Conservation (phyloP, 35 echinoderm and acorn worm genomes). For the Apostichopus japonicus region DNA sequence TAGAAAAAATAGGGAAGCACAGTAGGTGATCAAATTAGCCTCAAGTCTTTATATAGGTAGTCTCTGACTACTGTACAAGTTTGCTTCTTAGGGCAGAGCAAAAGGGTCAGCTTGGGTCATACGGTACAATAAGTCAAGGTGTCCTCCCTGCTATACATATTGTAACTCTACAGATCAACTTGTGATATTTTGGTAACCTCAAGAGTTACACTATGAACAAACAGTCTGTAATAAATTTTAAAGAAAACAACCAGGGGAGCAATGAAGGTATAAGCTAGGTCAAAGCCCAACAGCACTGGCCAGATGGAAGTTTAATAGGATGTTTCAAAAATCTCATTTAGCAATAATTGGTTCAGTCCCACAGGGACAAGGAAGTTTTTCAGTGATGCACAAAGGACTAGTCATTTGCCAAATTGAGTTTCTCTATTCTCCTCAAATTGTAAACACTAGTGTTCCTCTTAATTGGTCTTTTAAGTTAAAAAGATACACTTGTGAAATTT, state of each 20-base stretch:
- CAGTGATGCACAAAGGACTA: no score
- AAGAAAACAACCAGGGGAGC: background rate
- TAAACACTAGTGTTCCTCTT: no score
- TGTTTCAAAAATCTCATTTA: no score
- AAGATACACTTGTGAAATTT: no score
- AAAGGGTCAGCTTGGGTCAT: conserved; percentile 20
- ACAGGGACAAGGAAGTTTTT: no score
- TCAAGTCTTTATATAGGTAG: conserved; percentile 8
- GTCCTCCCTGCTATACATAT: background rate
- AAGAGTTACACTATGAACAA: background rate
- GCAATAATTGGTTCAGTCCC: no score
- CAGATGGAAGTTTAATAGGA: background rate
- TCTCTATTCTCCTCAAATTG: no score
- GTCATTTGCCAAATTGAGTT: no score
- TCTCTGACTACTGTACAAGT: background rate
- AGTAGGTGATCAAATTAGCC: conserved; percentile 42
- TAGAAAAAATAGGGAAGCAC: background rate
- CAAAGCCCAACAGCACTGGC: background rate
- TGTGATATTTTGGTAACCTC: background rate
- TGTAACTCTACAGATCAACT: background rate
- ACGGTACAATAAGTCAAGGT: conserved; percentile 29
- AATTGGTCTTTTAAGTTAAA: no score
- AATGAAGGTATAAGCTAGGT: background rate
- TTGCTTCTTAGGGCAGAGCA: background rate
- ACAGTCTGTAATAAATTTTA: background rate